phyloP scores from a whole-genome alignment of 35 echinoderm and acorn worm genomes.

The Diadema setosum region DNA sequence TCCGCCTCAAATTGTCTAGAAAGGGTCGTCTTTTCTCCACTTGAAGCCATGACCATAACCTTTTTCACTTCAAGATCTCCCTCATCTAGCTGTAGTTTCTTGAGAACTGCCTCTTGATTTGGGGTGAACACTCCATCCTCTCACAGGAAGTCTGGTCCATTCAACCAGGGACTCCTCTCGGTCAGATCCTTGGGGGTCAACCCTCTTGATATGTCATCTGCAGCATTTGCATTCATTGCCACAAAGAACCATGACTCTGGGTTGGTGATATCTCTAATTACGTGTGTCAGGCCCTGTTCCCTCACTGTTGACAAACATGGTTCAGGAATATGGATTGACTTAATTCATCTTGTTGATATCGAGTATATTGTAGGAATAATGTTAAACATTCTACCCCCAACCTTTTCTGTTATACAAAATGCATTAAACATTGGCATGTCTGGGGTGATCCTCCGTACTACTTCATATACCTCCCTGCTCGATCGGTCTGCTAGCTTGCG shows the following conservation, averaged over 20 bases:
- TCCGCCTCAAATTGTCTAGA: too few species aligned
- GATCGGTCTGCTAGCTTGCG: constrained; percentile 56
- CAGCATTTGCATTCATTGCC: background rate
- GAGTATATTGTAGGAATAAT: too few species aligned
- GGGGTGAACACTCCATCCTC: background rate
- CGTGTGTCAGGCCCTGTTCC: too few species aligned
- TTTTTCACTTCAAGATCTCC: background rate
- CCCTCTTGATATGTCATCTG: constrained; percentile 35
- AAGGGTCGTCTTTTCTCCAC: too few species aligned
- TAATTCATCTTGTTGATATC: too few species aligned
- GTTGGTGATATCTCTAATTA: background rate
- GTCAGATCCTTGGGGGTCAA: background rate
- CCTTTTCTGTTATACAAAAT: too few species aligned
- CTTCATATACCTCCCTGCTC: constrained; percentile 10
- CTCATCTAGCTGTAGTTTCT: background rate
- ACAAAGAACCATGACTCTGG: constrained; percentile 37
- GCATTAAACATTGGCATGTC: constrained; percentile 30
- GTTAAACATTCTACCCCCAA: too few species aligned
- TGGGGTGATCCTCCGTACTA: background rate
- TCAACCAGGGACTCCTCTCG: background rate
- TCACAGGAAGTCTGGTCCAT: constrained; percentile 22
- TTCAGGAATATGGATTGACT: too few species aligned
- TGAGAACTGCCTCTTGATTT: background rate
- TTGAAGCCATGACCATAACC: background rate
- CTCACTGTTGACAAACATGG: too few species aligned